Percentiles rank a stretch among this genome's conserved stretches.
These are phyloP conservation scores for Neostethus bicornis DNA, from an alignment of 2,797 vertebrate genomes.

Conservation along the genomic window DNA sequence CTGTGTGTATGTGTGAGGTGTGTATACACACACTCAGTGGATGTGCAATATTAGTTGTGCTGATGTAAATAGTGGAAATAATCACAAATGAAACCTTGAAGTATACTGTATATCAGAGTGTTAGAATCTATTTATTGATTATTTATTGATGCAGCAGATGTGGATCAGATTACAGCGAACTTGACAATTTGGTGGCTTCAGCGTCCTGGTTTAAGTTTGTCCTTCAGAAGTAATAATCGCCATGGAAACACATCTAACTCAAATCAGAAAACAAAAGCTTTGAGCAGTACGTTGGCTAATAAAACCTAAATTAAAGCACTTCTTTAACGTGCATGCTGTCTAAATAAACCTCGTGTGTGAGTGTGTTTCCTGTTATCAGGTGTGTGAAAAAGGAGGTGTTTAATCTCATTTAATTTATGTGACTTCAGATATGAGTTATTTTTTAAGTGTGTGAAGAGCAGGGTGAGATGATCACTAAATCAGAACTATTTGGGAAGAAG, in stretches of 20 bases:
- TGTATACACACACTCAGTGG: conserved; percentile 17
- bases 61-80: conserved; percentile 69
- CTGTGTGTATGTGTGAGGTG: conserved; percentile 10
- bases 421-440: background rate
- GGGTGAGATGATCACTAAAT: conserved; percentile 2
- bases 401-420: background rate
- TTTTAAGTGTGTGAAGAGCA: background rate
- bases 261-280: conserved; percentile 5
- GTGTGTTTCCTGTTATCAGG: background rate
- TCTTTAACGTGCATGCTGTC: conserved; percentile 28
- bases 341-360: conserved; percentile 11
- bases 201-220: conserved; percentile 19
- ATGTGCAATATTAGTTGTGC: conserved; percentile 48
- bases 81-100: conserved; percentile 62
- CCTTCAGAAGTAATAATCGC: conserved; percentile 12
- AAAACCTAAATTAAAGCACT: conserved; percentile 24
- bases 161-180: conserved; percentile 17
- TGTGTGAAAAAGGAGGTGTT: conserved; percentile 4
- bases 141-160: conserved; percentile 39
- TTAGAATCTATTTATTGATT: conserved; percentile 69
- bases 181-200: conserved; percentile 57
- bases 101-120: conserved; percentile 66
- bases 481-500: conserved; percentile 3
- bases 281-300: conserved; percentile 15
- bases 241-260: conserved; percentile 1